Percentiles rank a stretch among this genome's conserved stretches.
Evolutionary conservation across 2,113 vertebrate genomes (phyloP).

Genomic region (Marmota flaviventris): DNA sequence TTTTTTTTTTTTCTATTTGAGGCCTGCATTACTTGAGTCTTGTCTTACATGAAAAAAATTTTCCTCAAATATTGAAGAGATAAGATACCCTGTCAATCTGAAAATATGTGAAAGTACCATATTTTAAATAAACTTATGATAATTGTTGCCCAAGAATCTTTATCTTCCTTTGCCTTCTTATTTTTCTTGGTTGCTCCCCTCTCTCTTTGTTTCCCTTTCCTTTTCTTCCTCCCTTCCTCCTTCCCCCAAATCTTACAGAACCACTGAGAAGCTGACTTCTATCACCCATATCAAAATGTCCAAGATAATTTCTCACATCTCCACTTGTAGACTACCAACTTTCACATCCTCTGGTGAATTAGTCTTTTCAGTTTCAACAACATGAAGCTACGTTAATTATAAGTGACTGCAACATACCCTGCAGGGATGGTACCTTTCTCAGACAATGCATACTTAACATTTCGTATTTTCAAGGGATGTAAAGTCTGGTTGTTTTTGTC

Average conservation of each 20-base stretch:
- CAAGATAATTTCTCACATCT: background rate
- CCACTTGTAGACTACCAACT: background rate
- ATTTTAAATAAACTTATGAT: background rate
- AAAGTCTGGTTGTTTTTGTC: background rate
- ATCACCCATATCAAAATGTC: background rate
- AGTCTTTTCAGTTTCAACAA: conserved; percentile 7
- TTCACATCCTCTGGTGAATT: conserved; percentile 12
- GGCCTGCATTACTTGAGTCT: background rate
- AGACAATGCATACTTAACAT: background rate
- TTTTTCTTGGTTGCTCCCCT: background rate
- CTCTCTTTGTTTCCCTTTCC: background rate
- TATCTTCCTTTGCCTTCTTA: background rate
- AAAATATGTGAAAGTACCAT: background rate
- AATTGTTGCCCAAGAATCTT: background rate
- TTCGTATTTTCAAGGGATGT: conserved; percentile 8
- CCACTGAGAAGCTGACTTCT: background rate
- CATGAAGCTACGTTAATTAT: background rate
- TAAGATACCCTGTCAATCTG: background rate
- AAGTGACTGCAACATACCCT: background rate
- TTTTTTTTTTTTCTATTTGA: background rate
- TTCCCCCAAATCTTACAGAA: background rate
- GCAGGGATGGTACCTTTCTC: background rate
- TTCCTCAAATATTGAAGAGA: conserved; percentile 17
- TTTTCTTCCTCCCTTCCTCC: background rate
- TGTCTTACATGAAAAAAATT: conserved; percentile 24